Percentiles rank a stretch among this genome's conserved stretches.
Conservation (phyloP, 2,888 invertebrate genomes). For the Dolichopus griseipennis region DNA sequence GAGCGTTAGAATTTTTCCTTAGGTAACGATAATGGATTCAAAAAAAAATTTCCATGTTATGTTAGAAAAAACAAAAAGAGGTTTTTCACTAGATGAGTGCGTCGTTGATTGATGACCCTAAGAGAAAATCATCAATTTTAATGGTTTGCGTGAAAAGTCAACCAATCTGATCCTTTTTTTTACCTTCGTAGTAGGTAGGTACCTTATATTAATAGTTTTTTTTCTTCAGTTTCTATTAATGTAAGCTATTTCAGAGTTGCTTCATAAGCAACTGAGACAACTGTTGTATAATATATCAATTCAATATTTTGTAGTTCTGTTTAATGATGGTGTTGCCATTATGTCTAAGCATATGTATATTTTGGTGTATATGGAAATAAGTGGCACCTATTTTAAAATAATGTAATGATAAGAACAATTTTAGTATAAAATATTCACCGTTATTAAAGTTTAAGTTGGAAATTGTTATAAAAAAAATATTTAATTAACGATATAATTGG, state of each 20-base stretch:
- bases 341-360: not conserved
- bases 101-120: not conserved
- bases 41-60: too few relatives aligned
- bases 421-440: not conserved
- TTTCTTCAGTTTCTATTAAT: too few relatives aligned
- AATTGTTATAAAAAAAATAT: too few relatives aligned
- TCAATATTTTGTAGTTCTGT: not conserved
- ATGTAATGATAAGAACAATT: not conserved
- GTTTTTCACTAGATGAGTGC: not conserved
- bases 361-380: not conserved
- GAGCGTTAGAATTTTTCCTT: not conserved
- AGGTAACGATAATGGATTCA: too few relatives aligned
- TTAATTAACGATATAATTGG: too few relatives aligned
- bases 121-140: conserved; percentile 4
- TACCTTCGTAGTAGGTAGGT: too few relatives aligned
- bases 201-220: too few relatives aligned
- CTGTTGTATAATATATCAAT: too few relatives aligned
- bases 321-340: not conserved
- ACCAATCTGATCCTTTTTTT: not conserved
- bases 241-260: too few relatives aligned
- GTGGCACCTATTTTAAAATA: not conserved
- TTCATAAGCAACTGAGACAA: too few relatives aligned
- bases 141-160: not conserved
- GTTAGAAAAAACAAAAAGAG: too few relatives aligned
- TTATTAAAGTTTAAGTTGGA: not conserved